Evolutionary conservation across 2,113 vertebrate genomes (phyloP), one percentile per base, ranked within the genome.

Genomic region (Engystomops pustulosus): DNA sequence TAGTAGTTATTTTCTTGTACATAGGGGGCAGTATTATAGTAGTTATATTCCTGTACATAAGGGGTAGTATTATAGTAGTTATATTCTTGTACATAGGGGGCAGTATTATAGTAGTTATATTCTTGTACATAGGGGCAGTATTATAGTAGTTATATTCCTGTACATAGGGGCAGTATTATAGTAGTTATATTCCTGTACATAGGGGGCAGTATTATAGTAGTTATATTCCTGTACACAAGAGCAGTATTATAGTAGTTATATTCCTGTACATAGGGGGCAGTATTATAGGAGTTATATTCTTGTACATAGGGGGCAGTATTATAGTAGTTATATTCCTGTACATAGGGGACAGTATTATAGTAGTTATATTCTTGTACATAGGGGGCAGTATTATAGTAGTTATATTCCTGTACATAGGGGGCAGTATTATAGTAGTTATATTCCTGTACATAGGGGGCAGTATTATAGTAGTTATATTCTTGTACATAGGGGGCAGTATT

Each of bases 391-490:
- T 58, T 58, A 58, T 49, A 49, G 47, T 58, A 58, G 53, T 58
- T 58, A 45, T 45, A 45, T 45, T 45, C 44, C 14, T 45, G 44
- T 45, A 45, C 44, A 45, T 45, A 45, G 44, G 44, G n/a, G 14
- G 44, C 10, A 45, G 44, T 45, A 45, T 45, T 45, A 45, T 45
- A 45, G 44, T 45, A 45, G 44, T 45, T 55, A 55, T 55, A 55
- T 23, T 55, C 51, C 23, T 55, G 51, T 23, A 55, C 6, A 55
- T 45, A 45, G 2, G 44, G 14, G 44, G 55, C 10, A 60, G 55
- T 60, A 60, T 60, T 60, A 62, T 62, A 62, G 58, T 62, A 62
- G 58, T 62, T 62, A 62, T 62, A 62, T 62, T 62, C 25, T 30
- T 62, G 58, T 30, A 62, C 3, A 62, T 30, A 62, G 58, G 25